phyloP scores from a whole-genome alignment of 1,140 invertebrate species.

The Bombus ignitus region DNA sequence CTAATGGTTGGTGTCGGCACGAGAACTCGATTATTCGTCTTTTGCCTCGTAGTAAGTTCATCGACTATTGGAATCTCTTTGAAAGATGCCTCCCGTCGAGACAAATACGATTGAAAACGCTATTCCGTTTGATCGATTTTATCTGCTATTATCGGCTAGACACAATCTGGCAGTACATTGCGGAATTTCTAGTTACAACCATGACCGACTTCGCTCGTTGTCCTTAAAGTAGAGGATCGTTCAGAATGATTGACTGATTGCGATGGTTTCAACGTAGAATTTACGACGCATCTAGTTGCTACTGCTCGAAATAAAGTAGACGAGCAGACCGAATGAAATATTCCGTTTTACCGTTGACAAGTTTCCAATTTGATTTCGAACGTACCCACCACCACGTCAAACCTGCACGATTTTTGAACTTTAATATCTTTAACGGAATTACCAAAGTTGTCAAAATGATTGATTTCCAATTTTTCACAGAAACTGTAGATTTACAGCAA shows the following conservation, averaged over 20 bases:
- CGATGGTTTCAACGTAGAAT: slow-evolving; percentile 14
- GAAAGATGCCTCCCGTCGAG: neutral
- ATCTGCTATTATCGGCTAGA: neutral
- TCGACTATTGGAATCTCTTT: slow-evolving; percentile 16
- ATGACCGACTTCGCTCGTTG: slow-evolving; percentile 28
- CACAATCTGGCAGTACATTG: neutral
- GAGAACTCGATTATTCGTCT: slow-evolving; percentile 14
- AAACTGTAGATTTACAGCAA: neutral
- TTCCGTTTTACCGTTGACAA: neutral
- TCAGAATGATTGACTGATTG: slow-evolving; percentile 26
- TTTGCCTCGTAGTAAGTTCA: neutral
- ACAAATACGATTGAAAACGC: slow-evolving; percentile 28
- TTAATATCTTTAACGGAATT: no score
- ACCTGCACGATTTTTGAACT: neutral
- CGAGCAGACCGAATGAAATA: neutral
- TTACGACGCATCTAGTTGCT: slow-evolving; percentile 15
- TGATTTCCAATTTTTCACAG: neutral
- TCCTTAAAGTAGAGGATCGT: slow-evolving; percentile 22
- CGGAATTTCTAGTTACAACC: slow-evolving; percentile 19
- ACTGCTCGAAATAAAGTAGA: neutral
- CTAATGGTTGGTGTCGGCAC: neutral
- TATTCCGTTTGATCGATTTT: slow-evolving; percentile 15
- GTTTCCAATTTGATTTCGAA: slow-evolving; percentile 14
- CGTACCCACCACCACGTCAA: neutral
- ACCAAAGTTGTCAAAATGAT: neutral